These are phyloP conservation scores for Physeter macrocephalus DNA, from an alignment of 2,113 vertebrate genomes.

Conservation along the genomic window DNA sequence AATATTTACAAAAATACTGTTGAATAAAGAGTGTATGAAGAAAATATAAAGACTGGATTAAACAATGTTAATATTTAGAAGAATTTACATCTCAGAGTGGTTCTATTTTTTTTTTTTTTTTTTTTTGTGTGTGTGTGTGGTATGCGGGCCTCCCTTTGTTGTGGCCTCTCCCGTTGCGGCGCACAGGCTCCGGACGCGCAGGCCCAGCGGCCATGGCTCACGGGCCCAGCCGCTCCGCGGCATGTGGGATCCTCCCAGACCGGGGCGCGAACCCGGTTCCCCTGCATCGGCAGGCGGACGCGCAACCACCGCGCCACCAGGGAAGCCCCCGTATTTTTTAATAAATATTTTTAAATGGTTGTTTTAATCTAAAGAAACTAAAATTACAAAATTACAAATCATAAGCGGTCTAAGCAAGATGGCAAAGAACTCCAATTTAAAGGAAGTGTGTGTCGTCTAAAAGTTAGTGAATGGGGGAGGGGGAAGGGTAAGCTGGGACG, in stretches of 20 bases:
- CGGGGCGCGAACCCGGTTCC: no score
- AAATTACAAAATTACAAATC: background rate
- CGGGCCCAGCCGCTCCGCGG: no score
- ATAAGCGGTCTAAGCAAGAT: background rate
- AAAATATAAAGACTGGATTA: background rate
- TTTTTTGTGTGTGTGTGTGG: no score
- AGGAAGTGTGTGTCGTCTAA: background rate
- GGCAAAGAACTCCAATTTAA: background rate
- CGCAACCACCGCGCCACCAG: no score
- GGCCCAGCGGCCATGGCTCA: no score
- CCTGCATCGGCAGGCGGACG: no score
- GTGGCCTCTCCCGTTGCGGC: no score
- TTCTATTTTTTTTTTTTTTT: background rate
- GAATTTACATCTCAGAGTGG: background rate
- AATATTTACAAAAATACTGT: background rate
- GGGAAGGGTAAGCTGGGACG: no score
- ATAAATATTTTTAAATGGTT: background rate
- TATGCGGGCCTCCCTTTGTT: no score
- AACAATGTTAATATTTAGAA: background rate
- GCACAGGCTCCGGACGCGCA: no score
- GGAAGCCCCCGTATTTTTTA: no score
- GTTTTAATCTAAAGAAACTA: background rate
- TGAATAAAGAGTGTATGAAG: background rate
- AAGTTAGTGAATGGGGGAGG: background rate
- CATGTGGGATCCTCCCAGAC: no score